phyloP scores from a whole-genome alignment of 2,113 vertebrate genomes.

The Stigmatopora nigra region DNA sequence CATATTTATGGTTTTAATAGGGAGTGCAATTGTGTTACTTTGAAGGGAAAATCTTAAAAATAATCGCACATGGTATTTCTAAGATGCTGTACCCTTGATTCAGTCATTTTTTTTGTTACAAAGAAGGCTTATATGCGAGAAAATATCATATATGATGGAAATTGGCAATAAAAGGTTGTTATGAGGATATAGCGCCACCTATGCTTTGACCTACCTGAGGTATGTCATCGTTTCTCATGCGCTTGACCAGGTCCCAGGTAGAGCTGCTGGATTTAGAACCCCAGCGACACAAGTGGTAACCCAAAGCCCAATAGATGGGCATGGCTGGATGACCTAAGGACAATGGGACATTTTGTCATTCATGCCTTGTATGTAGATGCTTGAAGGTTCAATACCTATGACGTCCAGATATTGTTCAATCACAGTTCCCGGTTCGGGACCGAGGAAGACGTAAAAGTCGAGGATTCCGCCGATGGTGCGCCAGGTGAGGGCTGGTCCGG shows the following conservation, averaged over 20 bases:
- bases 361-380: not conserved
- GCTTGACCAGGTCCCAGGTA: slow-evolving; percentile 76
- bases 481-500: slow-evolving; percentile 80
- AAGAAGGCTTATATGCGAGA: too few relatives aligned
- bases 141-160: too few relatives aligned
- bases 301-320: slow-evolving; percentile 79
- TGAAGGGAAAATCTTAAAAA: too few relatives aligned
- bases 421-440: slow-evolving; percentile 70
- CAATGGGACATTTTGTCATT: not conserved
- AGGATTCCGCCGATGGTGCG: slow-evolving; percentile 80
- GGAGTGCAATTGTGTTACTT: too few relatives aligned
- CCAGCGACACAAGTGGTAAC: slow-evolving; percentile 87
- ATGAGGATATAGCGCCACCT: too few relatives aligned
- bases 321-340: slow-evolving; percentile 72
- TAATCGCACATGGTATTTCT: too few relatives aligned
- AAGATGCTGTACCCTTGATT: too few relatives aligned
- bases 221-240: slow-evolving; percentile 71
- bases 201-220: slow-evolving; percentile 59
- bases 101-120: too few relatives aligned
- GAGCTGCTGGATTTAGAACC: slow-evolving; percentile 74
- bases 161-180: too few relatives aligned
- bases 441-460: slow-evolving; percentile 83
- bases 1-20: too few relatives aligned
- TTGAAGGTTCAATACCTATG: slow-evolving; percentile 63
- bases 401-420: slow-evolving; percentile 80